A percentile compares a stretch with the other conserved stretches of the same genome.
phyloP scores from a whole-genome alignment of 2,113 vertebrate species.

The Piaya cayana region DNA sequence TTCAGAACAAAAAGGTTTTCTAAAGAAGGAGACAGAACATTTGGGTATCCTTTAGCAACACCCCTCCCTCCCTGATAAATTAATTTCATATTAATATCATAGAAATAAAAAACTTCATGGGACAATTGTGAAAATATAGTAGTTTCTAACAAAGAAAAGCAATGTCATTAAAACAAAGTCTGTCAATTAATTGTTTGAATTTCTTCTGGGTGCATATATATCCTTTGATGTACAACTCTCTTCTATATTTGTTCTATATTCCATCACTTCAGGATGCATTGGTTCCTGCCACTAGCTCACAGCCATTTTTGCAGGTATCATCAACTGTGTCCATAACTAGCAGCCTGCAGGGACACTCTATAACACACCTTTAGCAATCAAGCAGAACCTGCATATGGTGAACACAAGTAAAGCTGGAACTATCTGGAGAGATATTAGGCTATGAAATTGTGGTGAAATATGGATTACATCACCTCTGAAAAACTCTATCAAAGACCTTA shows the following conservation, averaged over 20 bases:
- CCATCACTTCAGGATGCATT: not conserved
- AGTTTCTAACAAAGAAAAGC: not conserved
- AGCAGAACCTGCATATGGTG: not conserved
- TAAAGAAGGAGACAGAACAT: not conserved
- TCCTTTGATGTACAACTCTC: not conserved
- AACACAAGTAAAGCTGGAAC: not conserved
- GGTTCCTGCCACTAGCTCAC: not conserved
- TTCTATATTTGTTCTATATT: not conserved
- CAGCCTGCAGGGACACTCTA: not conserved
- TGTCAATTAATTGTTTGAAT: not conserved
- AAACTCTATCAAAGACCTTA: not conserved
- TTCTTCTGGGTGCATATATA: not conserved
- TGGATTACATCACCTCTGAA: not conserved
- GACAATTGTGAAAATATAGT: not conserved
- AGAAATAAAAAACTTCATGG: not conserved
- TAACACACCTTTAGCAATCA: not conserved
- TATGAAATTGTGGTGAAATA: not conserved
- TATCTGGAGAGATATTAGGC: not conserved
- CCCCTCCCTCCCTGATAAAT: accelerated
- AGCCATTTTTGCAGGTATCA: not conserved
- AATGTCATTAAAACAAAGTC: not conserved
- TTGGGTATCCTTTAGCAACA: not conserved
- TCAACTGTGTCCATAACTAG: not conserved
- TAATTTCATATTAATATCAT: not conserved
- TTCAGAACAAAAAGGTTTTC: not conserved